Percentiles rank a stretch among this genome's conserved stretches.
Evolutionary conservation across 2,888 invertebrate genomes (phyloP).

Genomic region (Scrobipalpa atriplicella): DNA sequence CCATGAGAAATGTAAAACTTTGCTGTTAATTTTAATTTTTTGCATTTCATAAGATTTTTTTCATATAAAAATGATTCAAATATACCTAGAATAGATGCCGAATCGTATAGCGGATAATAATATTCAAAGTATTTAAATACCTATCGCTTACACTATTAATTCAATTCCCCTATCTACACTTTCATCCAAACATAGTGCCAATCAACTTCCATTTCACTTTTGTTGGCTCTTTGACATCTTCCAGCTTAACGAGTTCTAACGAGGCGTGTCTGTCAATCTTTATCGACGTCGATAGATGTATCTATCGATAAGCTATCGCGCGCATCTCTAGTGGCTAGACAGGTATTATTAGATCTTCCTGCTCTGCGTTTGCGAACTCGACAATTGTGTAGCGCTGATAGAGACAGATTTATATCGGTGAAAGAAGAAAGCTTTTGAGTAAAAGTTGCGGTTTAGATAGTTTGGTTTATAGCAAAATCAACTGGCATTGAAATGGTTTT

Average conservation of each 20-base stretch:
- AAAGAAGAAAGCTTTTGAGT: slow-evolving; percentile 11
- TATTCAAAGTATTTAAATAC: not conserved
- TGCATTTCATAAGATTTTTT: too few species aligned
- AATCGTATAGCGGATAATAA: not conserved
- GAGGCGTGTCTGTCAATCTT: slow-evolving; percentile 46
- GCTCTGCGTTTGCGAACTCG: slow-evolving; percentile 70
- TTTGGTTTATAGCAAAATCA: not conserved
- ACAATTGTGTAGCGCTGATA: slow-evolving; percentile 52
- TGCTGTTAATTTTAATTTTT: too few species aligned
- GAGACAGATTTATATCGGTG: slow-evolving; percentile 15
- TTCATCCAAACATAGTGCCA: slow-evolving; percentile 18
- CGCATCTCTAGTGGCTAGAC: slow-evolving; percentile 68
- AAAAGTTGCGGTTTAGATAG: not conserved
- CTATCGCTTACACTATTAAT: slow-evolving; percentile 20
- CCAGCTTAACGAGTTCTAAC: slow-evolving; percentile 40
- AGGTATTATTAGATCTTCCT: slow-evolving; percentile 80
- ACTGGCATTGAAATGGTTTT: too few species aligned
- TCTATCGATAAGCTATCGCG: slow-evolving; percentile 48
- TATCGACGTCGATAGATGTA: slow-evolving; percentile 44
- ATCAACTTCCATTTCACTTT: slow-evolving; percentile 27
- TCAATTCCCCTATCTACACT: slow-evolving; percentile 17
- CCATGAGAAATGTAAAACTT: too few species aligned
- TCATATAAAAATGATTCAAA: too few species aligned
- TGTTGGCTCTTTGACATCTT: slow-evolving; percentile 28
- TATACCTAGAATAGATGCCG: not conserved